Base-by-base conservation (phyloP, 2,113 vertebrate species). In the Panthera uncia region DNA sequence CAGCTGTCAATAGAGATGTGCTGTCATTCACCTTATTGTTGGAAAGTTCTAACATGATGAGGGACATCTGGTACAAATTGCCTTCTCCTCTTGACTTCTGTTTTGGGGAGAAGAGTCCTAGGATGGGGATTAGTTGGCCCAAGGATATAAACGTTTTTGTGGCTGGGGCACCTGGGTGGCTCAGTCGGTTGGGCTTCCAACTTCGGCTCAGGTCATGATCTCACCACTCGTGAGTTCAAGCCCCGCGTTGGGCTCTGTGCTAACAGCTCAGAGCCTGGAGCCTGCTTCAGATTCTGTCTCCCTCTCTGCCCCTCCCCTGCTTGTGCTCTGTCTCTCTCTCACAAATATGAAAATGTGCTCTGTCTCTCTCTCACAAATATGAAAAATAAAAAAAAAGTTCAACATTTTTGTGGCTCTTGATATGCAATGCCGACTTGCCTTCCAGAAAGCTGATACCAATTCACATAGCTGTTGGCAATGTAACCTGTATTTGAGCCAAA, bases 391-490 rank as follows among this genome's bases (percentile, higher is more conserved):
- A 45, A 45, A 45, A 45, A 45, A 45, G 7, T 45, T 45, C 45
- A 45, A 45, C 27, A 52, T 91, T 91, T 91, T 76, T 93, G 63
- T 80, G 87, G 7, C 8, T 93, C 82, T 78, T 65, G n/a, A 45
- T 41, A 63, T 36, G 31, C 18, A 27, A 80, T 61, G 68, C 18
- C 25, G 86, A 27, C 11, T 41, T 84, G 74, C 74, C 41, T 90
- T 94, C 87, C 88, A 41, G 84, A 89, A 97, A 97, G 73, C 71
- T 4, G 55, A 82, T 57, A 38, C 21, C 12, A 79, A 21, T 82
- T 68, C 86, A 78, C 27, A 1, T 10, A n/a, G 79, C 38, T 33
- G 23, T 52, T 85, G 61, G 31, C 23, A 31, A 15, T 3, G 48
- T 68, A 48, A 55, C 19, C 45, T 66, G 25, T 69, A 19, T 66